Percentiles rank a stretch among this genome's conserved stretches.
These are phyloP conservation scores for Loripinus fragilis DNA, from an alignment of 2,888 invertebrate species.

Conservation along the genomic window DNA sequence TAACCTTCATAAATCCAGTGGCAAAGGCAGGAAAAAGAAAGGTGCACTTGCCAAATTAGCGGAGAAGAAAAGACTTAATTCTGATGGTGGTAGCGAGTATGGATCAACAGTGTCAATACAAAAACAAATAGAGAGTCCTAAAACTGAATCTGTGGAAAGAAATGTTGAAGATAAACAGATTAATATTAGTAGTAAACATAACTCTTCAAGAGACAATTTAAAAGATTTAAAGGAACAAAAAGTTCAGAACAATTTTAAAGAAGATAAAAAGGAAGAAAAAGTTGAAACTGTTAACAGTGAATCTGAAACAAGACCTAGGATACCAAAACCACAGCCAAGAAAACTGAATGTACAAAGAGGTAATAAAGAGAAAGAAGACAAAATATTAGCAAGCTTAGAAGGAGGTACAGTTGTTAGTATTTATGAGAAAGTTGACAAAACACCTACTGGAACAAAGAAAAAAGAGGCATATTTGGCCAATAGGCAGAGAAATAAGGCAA, in stretches of 20 bases:
- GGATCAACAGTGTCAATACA: slow-evolving; percentile 69
- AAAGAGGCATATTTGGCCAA: slow-evolving; percentile 24
- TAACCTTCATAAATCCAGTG: slow-evolving; percentile 8
- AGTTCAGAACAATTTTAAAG: background rate
- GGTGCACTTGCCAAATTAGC: slow-evolving; percentile 75
- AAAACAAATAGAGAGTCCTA: background rate
- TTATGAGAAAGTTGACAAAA: slow-evolving; percentile 57
- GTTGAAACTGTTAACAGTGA: slow-evolving; percentile 15
- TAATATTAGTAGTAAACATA: background rate
- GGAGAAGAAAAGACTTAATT: slow-evolving; percentile 66
- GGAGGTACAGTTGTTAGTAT: slow-evolving; percentile 52
- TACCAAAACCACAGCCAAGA: slow-evolving; percentile 55
- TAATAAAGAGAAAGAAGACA: slow-evolving; percentile 27
- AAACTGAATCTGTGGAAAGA: slow-evolving; percentile 21
- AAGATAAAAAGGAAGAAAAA: slow-evolving; percentile 24
- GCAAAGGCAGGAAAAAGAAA: slow-evolving; percentile 68
- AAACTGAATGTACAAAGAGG: slow-evolving; percentile 19
- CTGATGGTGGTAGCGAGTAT: slow-evolving; percentile 70
- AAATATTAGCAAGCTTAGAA: slow-evolving; percentile 32
- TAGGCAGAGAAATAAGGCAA: slow-evolving; percentile 17
- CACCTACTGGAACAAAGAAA: slow-evolving; percentile 40
- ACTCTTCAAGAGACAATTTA: slow-evolving; percentile 11
- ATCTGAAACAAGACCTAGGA: background rate
- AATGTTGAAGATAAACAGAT: background rate
- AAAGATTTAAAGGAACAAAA: slow-evolving; percentile 2